Base-by-base conservation (phyloP, 2,113 vertebrate species). In the Phyllostomus hastatus region DNA sequence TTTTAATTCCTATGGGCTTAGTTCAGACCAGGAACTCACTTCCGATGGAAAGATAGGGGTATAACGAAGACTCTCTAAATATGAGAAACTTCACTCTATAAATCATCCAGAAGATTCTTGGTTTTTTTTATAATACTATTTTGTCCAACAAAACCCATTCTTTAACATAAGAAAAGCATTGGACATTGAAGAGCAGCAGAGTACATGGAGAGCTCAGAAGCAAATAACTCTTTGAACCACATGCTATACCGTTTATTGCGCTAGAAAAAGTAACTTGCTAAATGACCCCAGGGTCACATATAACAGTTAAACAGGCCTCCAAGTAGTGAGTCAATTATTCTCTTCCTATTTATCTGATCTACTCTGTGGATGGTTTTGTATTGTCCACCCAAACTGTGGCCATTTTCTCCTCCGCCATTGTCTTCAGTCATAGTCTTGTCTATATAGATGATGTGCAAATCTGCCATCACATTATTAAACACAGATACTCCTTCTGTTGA, bases 71-170 rank as follows among this genome's bases (percentile, higher is more conserved):
- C 19, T 83, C n/a, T 67, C 69, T 33, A 54, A 22, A 2, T 2
- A 84, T 26, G 31, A 72, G 54, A 93, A 70, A 17, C 15, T 26
- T 92, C 20, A 50, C 22, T 78, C 52, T 88, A 19, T 52, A n/a
- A 87, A 88, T 94, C 4, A 84, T 17, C 12, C 31, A 94, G 57
- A 57, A 57, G 46, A 33, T 22, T 10, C 19, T 84, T 66, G 15
- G n/a, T n/a, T 38, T 78, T 46, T 90, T 88, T 88, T 80, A 24
- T 88, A 94, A 92, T 41, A 38, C 10, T n/a, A 88, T 85, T 93
- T 75, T 83, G 26, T 26, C 24, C 28, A 50, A 69, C 12, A 46
- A 92, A 31, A 5, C 2, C 8, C 19, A 1, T 78, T 75, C 54
- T 84, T 90, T 72, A 61, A 20, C 59, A 26, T 10, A 66, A 75